Evolutionary conservation across 2,888 invertebrate species (phyloP).

Genomic region (Calliopum simillimum): DNA sequence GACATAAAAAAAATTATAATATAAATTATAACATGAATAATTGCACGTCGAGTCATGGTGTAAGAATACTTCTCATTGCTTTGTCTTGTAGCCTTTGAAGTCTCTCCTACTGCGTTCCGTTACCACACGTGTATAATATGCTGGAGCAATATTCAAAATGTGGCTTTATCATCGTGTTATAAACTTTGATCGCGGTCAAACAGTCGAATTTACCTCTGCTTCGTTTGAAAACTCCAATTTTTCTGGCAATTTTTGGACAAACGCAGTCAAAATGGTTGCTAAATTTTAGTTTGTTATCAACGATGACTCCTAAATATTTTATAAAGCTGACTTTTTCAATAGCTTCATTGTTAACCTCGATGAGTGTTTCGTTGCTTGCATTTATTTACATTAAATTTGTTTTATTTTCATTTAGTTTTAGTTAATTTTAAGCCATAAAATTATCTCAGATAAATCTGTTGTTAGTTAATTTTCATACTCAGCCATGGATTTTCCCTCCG

Average conservation of each 20-base stretch:
- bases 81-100: not conserved
- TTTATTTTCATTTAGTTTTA: constrained; percentile 14
- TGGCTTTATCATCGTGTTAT: constrained; percentile 1
- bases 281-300: not conserved
- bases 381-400: constrained; percentile 24
- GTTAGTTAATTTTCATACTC: constrained; percentile 8
- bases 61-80: not conserved
- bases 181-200: not conserved
- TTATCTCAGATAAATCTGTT: constrained; percentile 13
- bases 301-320: not conserved
- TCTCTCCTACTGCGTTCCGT: not conserved
- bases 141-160: not conserved
- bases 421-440: constrained; percentile 12
- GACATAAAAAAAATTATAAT: no score
- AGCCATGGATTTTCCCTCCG: not conserved
- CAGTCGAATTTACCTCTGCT: not conserved
- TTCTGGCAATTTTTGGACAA: not conserved
- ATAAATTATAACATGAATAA: no score
- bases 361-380: not conserved
- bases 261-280: not conserved
- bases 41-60: no score
- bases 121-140: not conserved
- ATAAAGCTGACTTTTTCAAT: not conserved
- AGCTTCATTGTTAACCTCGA: not conserved
- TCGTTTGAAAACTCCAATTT: not conserved